Percentiles rank a stretch among this genome's conserved stretches.
phyloP scores from a whole-genome alignment of 2,113 vertebrate species.

The Lampris megalopsis region DNA sequence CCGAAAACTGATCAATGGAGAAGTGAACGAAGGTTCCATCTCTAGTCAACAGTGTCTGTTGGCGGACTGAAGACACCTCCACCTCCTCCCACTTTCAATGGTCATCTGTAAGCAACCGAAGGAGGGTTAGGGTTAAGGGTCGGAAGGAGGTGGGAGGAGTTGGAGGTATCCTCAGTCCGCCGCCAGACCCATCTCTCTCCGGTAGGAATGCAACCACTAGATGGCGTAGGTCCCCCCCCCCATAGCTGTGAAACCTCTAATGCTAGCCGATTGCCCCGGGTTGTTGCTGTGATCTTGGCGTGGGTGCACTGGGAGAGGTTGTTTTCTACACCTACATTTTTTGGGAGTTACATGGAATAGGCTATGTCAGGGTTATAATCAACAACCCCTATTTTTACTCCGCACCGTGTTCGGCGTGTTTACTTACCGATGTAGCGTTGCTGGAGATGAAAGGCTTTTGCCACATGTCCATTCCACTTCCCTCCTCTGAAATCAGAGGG shows the following conservation, averaged over 20 bases:
- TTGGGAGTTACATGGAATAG: too few species aligned
- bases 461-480: constrained; percentile 26
- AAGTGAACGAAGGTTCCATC: too few species aligned
- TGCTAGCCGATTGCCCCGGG: constrained; percentile 16
- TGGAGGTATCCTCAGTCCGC: too few species aligned
- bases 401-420: constrained; percentile 19
- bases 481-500: constrained; percentile 33
- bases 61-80: too few species aligned
- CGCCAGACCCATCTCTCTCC: too few species aligned
- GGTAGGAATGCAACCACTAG: too few species aligned
- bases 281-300: constrained; percentile 9
- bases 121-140: too few species aligned
- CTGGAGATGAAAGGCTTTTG: constrained; percentile 26
- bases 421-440: constrained; percentile 19
- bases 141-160: too few species aligned
- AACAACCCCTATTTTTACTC: constrained; percentile 40
- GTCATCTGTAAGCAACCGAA: too few species aligned
- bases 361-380: constrained; percentile 39
- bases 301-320: constrained; percentile 20
- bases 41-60: too few species aligned
- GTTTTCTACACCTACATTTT: constrained; percentile 39
- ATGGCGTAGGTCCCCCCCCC: neutral
- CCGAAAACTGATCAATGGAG: too few species aligned
- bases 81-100: too few species aligned
- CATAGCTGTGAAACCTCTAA: constrained; percentile 23